Evolutionary conservation across 2,888 invertebrate genomes (phyloP).

Genomic region (Nomada fucata): DNA sequence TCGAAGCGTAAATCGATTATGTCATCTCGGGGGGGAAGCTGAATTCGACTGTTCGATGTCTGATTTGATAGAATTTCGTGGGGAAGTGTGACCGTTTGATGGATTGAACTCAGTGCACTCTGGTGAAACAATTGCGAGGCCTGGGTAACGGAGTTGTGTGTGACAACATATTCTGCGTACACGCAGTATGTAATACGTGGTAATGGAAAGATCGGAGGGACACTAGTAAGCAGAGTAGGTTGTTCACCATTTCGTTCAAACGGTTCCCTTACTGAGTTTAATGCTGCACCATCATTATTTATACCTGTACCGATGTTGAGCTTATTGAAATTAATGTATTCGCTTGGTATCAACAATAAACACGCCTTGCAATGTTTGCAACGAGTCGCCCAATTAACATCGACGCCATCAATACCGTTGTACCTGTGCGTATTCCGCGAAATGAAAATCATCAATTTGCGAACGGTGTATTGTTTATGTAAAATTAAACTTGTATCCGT

Average conservation of each 20-base stretch:
- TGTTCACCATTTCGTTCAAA: neutral
- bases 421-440: constrained; percentile 35
- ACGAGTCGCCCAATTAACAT: constrained; percentile 21
- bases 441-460: neutral
- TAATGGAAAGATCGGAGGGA: neutral
- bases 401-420: neutral
- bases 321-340: constrained; percentile 8
- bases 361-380: constrained; percentile 18
- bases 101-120: neutral
- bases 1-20: constrained; percentile 5
- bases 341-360: neutral
- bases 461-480: neutral
- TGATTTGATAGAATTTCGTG: neutral
- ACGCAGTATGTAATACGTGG: neutral
- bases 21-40: constrained; percentile 1
- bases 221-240: neutral
- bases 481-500: neutral
- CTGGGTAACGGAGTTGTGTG: too few species aligned
- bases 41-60: constrained; percentile 2
- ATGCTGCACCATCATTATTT: neutral
- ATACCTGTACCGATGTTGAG: neutral
- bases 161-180: neutral
- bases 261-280: neutral
- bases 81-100: neutral
- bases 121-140: neutral